Percentiles rank a stretch among this genome's conserved stretches.
Evolutionary conservation across 2,113 vertebrate species (phyloP).

Genomic region (Fulica atra): DNA sequence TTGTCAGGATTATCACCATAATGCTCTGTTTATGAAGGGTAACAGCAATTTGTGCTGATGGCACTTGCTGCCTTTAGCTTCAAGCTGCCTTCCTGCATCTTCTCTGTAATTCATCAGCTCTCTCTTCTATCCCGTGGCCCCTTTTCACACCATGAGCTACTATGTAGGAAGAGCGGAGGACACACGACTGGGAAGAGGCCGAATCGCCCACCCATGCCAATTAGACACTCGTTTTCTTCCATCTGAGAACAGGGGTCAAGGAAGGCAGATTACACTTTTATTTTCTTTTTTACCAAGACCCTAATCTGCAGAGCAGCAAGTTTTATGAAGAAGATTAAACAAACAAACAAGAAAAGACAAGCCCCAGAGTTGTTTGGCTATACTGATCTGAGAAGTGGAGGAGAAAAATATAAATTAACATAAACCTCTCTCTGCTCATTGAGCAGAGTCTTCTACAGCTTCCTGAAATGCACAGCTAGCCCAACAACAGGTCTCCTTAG

Average conservation of each 20-base stretch:
- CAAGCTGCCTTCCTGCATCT: slow-evolving; percentile 85
- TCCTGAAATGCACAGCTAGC: background rate
- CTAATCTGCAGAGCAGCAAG: background rate
- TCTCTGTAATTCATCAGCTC: slow-evolving; percentile 83
- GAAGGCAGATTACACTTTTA: background rate
- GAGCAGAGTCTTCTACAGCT: background rate
- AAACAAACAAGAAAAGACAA: background rate
- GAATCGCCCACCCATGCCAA: background rate
- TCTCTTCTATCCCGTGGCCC: background rate
- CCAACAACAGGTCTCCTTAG: slow-evolving; percentile 52
- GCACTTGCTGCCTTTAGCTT: slow-evolving; percentile 80
- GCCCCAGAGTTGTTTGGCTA: background rate
- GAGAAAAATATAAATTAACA: background rate
- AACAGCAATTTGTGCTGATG: slow-evolving; percentile 81
- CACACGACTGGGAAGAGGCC: background rate
- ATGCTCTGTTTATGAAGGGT: slow-evolving; percentile 78
- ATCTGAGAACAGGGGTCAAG: background rate
- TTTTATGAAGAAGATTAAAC: background rate
- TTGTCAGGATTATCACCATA: slow-evolving; percentile 82
- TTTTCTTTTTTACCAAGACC: background rate
- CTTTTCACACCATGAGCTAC: background rate
- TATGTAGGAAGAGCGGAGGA: background rate
- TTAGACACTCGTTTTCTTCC: background rate
- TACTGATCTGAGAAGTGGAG: background rate
- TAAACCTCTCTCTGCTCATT: background rate